Evolutionary conservation across 2,888 invertebrate species (phyloP), one percentile per base, ranked within the genome.

Genomic region (Sesamia inferens): DNA sequence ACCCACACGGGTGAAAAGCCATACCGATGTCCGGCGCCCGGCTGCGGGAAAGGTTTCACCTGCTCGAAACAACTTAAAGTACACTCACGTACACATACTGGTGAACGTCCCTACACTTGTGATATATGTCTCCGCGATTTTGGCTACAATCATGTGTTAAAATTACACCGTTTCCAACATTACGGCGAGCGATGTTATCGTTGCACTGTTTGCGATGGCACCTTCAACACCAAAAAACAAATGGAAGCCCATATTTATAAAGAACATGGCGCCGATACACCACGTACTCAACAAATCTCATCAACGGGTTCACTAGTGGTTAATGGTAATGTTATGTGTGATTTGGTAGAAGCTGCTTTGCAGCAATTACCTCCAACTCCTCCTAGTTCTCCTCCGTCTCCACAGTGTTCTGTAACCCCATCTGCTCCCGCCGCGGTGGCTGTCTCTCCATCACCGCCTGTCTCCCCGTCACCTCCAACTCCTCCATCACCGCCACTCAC

Each of bases 101-200:
- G 99, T 3, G 99, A 99, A 89, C 98, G 99, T 84, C 99, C 99
- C 0, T 99, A 99, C 90, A 98, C 98, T 67, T 99, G 99, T 93
- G 98, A 99, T 91, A 98, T 99, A 83, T 99, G 99, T 90, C 98
- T 98, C 78, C 98, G 99, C 83, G 98, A 98, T 71, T 99, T 99
- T 90, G 99, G 99, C 13, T 99, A 99, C 93, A 99, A 99, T 91
- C 99, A 99, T 92, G 99, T 99, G 7, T 95, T 99, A 76, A 99
- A 99, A 93, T 94, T 99, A 71, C 99, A 99, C 92, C 97, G 98
- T 82, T 98, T 99, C 54, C 98, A 98, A 85, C 99, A 99, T 93
- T 98, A 98, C 88, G 99, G 99, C 0, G 98, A 99, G 91, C 98
- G 99, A 89, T 98, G 99, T 78, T 99, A 99, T 95, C 98, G 99